Evolutionary conservation across 2,797 vertebrate genomes (phyloP).

Genomic region (Manis javanica): DNA sequence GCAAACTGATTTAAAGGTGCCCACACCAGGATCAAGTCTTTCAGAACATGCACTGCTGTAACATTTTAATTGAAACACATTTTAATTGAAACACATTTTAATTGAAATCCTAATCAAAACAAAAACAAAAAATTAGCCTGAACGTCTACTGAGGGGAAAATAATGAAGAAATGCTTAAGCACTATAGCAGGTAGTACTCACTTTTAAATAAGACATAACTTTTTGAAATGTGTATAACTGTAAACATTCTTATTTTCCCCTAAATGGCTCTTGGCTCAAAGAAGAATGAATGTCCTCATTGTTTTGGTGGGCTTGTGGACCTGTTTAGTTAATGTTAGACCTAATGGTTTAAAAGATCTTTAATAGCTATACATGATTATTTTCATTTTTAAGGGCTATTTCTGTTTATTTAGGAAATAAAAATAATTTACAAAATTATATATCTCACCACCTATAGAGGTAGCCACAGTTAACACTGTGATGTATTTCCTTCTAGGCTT

Average conservation of each 20-base stretch:
- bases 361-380: background rate
- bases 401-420: background rate
- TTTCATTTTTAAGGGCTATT: background rate
- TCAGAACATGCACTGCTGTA: background rate
- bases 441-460: background rate
- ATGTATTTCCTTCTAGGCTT: background rate
- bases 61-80: background rate
- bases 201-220: background rate
- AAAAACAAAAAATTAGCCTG: background rate
- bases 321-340: background rate
- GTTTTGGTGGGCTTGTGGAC: background rate
- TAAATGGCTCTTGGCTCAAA: background rate
- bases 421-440: background rate
- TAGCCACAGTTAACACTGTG: background rate
- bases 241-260: background rate
- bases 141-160: background rate
- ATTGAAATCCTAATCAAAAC: background rate
- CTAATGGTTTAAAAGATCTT: background rate
- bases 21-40: background rate
- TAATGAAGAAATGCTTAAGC: background rate
- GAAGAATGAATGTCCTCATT: background rate
- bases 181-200: background rate
- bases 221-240: background rate
- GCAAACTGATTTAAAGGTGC: background rate
- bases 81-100: background rate